These are phyloP conservation scores for Pyrgilauda ruficollis DNA, from an alignment of 2,113 vertebrate species.

Conservation along the genomic window DNA sequence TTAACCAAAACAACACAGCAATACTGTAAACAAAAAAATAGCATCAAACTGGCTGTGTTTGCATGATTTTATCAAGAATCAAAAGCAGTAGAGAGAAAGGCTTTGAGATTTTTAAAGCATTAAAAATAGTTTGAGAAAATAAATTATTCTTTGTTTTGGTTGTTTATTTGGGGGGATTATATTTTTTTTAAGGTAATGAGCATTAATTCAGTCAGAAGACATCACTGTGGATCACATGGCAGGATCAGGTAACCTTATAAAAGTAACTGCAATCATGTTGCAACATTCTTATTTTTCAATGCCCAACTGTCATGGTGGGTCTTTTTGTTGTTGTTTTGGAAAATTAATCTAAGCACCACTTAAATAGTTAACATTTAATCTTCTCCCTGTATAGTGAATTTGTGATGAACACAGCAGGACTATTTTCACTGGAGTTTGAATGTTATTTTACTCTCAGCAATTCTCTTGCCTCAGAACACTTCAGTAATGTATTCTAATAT, in stretches of 20 bases:
- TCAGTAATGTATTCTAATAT: background rate
- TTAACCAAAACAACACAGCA: conserved; percentile 78
- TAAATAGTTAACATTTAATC: background rate
- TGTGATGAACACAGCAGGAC: background rate
- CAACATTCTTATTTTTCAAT: background rate
- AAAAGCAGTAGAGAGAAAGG: conserved; percentile 39
- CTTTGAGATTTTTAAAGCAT: conserved; percentile 18
- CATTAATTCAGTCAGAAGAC: background rate
- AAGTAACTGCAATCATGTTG: background rate
- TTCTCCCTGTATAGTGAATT: background rate
- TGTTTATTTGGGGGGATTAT: background rate
- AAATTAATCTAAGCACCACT: background rate
- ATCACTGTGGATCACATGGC: background rate
- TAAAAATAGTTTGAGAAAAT: background rate
- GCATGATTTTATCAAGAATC: conserved; percentile 73
- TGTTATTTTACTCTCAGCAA: background rate
- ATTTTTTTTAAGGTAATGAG: background rate
- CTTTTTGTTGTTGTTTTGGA: background rate
- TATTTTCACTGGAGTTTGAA: background rate
- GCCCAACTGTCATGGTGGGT: background rate
- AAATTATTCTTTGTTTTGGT: background rate
- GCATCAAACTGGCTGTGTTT: conserved; percentile 75
- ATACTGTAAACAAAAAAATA: conserved; percentile 80
- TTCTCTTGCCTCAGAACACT: background rate
- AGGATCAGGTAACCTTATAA: background rate